phyloP scores from a whole-genome alignment of 2,888 invertebrate species.

The Drosophila maculinotata region DNA sequence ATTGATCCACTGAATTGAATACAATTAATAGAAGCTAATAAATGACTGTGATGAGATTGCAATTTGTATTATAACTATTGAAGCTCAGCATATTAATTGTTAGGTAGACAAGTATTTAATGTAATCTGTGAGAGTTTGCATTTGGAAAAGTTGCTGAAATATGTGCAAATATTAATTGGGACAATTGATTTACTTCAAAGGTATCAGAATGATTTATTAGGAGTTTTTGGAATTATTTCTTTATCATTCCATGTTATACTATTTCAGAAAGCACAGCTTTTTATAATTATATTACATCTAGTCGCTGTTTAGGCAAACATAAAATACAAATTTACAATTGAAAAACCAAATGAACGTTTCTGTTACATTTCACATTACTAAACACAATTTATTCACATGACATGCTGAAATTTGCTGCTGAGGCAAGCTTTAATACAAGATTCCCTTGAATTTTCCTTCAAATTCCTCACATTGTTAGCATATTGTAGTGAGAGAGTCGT shows the following conservation, averaged over 20 bases:
- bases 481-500: neutral
- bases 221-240: too few species aligned
- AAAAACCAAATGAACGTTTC: too few species aligned
- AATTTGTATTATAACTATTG: constrained; percentile 17
- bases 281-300: too few species aligned
- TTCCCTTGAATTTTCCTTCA: neutral
- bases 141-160: constrained; percentile 7
- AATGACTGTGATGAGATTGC: constrained; percentile 4
- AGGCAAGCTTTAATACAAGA: neutral
- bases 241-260: too few species aligned
- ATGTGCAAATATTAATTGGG: neutral
- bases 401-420: neutral
- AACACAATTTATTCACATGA: neutral
- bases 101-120: constrained; percentile 2
- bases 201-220: too few species aligned
- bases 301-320: too few species aligned
- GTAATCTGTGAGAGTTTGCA: constrained; percentile 13
- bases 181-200: neutral
- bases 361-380: neutral
- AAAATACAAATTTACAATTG: too few species aligned
- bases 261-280: too few species aligned
- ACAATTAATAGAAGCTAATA: neutral
- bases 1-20: constrained; percentile 16
- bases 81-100: constrained; percentile 8
- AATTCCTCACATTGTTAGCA: constrained; percentile 23